Evolutionary conservation across 1,140 invertebrate species (phyloP).

Genomic region (Papilio polyxenes): DNA sequence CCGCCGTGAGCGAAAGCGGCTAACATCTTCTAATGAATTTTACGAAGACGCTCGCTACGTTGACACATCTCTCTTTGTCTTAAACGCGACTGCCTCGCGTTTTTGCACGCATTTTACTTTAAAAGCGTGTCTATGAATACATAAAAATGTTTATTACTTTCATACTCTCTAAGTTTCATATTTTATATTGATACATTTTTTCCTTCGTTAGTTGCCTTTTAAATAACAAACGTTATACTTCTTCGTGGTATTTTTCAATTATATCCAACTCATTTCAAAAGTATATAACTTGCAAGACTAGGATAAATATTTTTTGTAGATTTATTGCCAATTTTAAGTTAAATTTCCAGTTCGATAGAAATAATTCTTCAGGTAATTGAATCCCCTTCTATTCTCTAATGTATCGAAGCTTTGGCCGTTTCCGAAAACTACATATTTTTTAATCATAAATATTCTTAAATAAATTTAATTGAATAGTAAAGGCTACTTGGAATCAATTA

Average conservation of each 20-base stretch:
- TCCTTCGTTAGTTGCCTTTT: not conserved
- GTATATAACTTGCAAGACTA: not conserved
- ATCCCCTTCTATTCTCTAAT: not conserved
- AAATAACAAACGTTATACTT: not conserved
- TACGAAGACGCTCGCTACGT: constrained; percentile 52
- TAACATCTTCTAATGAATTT: constrained; percentile 69
- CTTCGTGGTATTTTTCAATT: not conserved
- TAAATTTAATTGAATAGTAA: not conserved
- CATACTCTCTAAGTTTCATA: not conserved
- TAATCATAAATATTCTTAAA: not conserved
- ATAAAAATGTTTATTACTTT: constrained; percentile 34
- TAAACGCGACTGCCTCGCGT: constrained; percentile 26
- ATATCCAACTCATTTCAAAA: not conserved
- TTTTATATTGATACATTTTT: not conserved
- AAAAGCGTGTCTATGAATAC: constrained; percentile 36
- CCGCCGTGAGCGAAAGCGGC: constrained; percentile 54
- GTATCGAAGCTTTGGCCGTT: not conserved
- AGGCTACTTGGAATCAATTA: constrained; percentile 1
- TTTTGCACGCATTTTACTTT: constrained; percentile 39
- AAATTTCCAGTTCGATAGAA: not conserved
- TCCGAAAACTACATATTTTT: not conserved
- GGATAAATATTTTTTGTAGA: not conserved
- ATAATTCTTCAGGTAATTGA: not conserved
- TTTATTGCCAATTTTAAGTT: too few species aligned
- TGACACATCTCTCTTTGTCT: constrained; percentile 49